Evolutionary conservation across 2,797 vertebrate genomes (phyloP).

Genomic region (Lindbergichthys nudifrons): DNA sequence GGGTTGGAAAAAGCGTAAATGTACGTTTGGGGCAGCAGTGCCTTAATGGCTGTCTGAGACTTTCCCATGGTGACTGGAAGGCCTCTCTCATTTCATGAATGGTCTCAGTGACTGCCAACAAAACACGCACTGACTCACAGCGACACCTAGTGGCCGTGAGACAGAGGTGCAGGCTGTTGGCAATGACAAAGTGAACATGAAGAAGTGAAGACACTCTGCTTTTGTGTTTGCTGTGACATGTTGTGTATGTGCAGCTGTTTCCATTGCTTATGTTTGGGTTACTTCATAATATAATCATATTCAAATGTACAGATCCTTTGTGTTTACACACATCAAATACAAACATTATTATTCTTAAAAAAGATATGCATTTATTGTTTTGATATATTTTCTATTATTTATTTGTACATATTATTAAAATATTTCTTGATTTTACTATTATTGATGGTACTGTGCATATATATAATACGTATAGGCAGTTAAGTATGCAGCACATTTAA

Average conservation of each 20-base stretch:
- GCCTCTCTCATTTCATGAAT: conserved; percentile 77
- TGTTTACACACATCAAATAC: neutral
- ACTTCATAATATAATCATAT: neutral
- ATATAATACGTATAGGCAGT: neutral
- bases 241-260: neutral
- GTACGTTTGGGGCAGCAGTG: conserved; percentile 17
- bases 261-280: neutral
- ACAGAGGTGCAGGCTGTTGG: conserved; percentile 14
- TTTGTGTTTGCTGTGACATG: conserved; percentile 7
- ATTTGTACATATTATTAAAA: neutral
- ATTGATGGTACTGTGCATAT: neutral
- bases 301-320: neutral
- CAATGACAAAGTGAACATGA: conserved; percentile 6
- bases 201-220: neutral
- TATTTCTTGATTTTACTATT: neutral
- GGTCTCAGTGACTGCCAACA: conserved; percentile 47
- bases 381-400: neutral
- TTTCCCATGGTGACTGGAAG: conserved; percentile 68
- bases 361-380: neutral
- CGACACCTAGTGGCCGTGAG: conserved; percentile 46
- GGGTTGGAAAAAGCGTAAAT: conserved; percentile 3
- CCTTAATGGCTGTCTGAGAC: conserved; percentile 64
- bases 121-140: conserved; percentile 26
- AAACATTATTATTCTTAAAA: neutral
- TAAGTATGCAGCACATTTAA: neutral